Evolutionary conservation across 2,888 invertebrate species (phyloP).

Genomic region (Yponomeuta sedellus): DNA sequence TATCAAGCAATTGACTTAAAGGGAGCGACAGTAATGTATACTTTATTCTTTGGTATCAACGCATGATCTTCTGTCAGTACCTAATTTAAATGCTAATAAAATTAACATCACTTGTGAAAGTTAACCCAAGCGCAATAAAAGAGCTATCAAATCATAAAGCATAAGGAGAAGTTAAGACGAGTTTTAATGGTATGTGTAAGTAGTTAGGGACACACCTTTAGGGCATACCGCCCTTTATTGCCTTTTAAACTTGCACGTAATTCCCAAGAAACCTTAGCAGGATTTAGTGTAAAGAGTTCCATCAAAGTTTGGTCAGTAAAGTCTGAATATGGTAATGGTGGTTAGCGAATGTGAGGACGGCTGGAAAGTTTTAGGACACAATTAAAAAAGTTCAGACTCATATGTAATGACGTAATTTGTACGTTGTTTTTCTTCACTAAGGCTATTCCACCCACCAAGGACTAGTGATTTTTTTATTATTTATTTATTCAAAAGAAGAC

Average conservation of each 20-base stretch:
- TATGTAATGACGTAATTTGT: too few species aligned
- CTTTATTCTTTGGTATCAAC: too few species aligned
- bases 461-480: too few species aligned
- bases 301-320: conserved; percentile 1
- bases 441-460: too few species aligned
- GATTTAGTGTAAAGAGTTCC: neutral
- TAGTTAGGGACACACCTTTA: neutral
- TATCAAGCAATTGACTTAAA: too few species aligned
- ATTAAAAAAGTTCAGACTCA: too few species aligned
- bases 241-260: neutral
- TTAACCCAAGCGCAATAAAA: neutral
- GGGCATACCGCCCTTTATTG: neutral
- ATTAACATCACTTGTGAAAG: neutral
- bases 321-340: neutral
- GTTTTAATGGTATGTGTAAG: neutral
- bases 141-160: neutral
- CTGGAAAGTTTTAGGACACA: neutral
- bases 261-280: neutral
- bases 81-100: neutral
- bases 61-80: too few species aligned
- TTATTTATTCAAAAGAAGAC: too few species aligned
- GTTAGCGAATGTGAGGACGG: neutral
- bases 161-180: neutral
- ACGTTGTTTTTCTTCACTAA: too few species aligned
- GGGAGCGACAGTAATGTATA: too few species aligned